Evolutionary conservation across 2,113 vertebrate species (phyloP), one percentile per base, ranked within the genome.

Genomic region (Mola mola): DNA sequence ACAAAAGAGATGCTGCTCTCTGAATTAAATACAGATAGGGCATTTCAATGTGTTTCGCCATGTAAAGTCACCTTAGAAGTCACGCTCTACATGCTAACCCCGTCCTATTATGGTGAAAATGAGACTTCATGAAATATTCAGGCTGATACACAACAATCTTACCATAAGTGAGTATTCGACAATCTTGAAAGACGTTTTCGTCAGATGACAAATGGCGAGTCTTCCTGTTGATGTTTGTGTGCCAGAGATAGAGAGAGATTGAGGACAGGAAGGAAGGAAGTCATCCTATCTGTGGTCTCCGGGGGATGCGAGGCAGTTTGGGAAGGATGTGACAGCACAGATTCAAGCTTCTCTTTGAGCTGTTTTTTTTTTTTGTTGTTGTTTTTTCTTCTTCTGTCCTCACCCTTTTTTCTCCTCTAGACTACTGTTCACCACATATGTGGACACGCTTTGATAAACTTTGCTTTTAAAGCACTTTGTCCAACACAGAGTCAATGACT

Each of bases 391-490:
- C 26, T 8, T 31, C 24, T 25, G n/a, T 40, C 33, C 16, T 17
- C 28, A 34, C 24, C 22, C 38, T 15, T 24, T 55, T 31, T n/a
- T n/a, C n/a, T n/a, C 37, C 49, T 47, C 22, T 17, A 33, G 29
- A 10, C 5, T 3, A n/a, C 31, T 15, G 34, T 60, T 51, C 56
- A 28, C 17, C n/a, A 11, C 60, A 7, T 15, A 12, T 36, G 49
- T 48, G 40, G 44, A 63, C 20, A 60, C 9, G 12, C 63, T 75
- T 77, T 53, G 46, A 65, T 66, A 70, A 55, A 74, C 69, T 74
- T 74, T 80, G 53, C 70, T 81, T 75, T 75, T 43, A 70, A 48
- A 50, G 36, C 55, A 68, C 44, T 68, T 63, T 63, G 61, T 26
- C 55, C 12, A 9, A 21, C 34, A 38, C 37, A 48, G 33, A 58